phyloP scores from a whole-genome alignment of 2,797 vertebrate species.

The Scolopax rusticola region DNA sequence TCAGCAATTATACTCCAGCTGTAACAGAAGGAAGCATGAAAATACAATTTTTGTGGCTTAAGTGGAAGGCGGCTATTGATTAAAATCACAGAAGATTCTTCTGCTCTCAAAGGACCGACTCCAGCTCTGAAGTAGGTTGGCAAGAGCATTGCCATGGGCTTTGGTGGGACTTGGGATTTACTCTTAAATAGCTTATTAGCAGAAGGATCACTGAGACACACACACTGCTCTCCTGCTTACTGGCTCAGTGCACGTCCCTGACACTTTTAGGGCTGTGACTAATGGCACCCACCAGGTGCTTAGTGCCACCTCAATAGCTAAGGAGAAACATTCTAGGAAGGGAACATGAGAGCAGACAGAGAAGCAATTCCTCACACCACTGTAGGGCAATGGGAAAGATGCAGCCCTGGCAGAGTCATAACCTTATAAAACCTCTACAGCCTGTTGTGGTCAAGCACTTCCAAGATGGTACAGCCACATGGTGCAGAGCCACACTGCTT shows the following conservation, averaged over 20 bases:
- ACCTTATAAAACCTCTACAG: neutral
- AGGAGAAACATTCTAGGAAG: neutral
- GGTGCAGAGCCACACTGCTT: rapidly evolving
- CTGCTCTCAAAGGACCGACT: neutral
- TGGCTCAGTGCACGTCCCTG: neutral
- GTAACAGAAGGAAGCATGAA: neutral
- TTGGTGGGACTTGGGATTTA: neutral
- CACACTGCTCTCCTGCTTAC: neutral
- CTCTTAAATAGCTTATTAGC: neutral
- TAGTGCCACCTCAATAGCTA: neutral
- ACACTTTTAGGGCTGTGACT: neutral
- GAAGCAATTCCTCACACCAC: neutral
- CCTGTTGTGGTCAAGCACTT: neutral
- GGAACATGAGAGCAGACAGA: neutral
- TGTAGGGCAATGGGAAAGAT: neutral
- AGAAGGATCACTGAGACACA: neutral
- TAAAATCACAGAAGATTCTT: neutral
- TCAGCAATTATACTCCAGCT: neutral
- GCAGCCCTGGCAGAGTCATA: neutral
- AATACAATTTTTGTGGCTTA: neutral
- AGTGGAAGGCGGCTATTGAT: neutral
- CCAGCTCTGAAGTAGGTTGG: neutral
- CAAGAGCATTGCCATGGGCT: neutral
- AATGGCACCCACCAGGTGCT: neutral
- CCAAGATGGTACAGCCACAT: neutral